These are phyloP conservation scores for Acromyrmex charruanus DNA, from an alignment of 1,140 invertebrate genomes.

Conservation along the genomic window DNA sequence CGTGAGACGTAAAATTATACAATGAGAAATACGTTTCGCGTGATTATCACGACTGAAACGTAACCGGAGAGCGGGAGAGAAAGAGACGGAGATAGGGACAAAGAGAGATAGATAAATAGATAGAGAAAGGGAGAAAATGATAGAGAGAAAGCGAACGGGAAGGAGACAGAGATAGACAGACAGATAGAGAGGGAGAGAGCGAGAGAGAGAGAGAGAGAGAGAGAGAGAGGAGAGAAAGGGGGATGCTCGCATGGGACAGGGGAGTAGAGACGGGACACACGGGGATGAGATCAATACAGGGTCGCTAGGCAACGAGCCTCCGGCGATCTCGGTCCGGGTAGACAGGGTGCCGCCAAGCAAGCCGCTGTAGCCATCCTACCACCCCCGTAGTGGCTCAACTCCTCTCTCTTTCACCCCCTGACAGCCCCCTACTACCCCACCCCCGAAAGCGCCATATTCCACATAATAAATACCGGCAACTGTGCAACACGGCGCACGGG, in stretches of 20 bases:
- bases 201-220: constrained; percentile 50
- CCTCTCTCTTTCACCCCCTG: constrained; percentile 41
- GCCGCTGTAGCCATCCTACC: constrained; percentile 71
- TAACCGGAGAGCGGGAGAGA: constrained; percentile 53
- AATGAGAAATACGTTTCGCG: constrained; percentile 57
- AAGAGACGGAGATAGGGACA: constrained; percentile 38
- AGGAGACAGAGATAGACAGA: no score
- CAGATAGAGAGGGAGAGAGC: no score
- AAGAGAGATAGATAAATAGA: constrained; percentile 16
- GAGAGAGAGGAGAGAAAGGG: constrained; percentile 64
- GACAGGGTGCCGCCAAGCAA: constrained; percentile 86
- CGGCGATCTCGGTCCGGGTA: constrained; percentile 86
- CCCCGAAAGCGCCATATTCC: constrained; percentile 54
- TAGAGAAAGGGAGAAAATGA: no score
- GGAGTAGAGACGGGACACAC: constrained; percentile 83
- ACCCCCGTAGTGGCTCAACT: constrained; percentile 37
- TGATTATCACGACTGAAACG: constrained; percentile 44
- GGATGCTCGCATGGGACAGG: constrained; percentile 79
- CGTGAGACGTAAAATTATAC: constrained; percentile 51
- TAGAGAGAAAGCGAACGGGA: no score
- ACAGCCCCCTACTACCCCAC: neutral
- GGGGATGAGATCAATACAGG: constrained; percentile 85
- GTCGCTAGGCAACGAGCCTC: constrained; percentile 87
- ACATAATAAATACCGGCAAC: constrained; percentile 65
- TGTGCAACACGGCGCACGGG: constrained; percentile 50